Conservation (phyloP, 2,797 vertebrate genomes). For the Scyliorhinus canicula region DNA sequence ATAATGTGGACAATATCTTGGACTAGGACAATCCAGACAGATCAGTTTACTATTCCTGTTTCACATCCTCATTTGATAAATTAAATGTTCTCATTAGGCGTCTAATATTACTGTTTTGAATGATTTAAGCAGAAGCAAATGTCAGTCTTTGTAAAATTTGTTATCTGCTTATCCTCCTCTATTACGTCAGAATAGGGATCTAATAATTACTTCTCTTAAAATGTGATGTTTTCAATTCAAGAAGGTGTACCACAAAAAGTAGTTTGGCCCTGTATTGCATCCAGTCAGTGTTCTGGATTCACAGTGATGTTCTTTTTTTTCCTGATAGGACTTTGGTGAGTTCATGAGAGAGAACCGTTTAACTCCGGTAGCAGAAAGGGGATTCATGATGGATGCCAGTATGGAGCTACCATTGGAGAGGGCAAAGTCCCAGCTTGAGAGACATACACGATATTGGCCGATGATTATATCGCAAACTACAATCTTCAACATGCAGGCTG, state of each 20-base stretch:
- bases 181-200: background rate
- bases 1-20: background rate
- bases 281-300: background rate
- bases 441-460: slow-evolving; percentile 95
- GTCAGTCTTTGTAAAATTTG: background rate
- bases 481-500: slow-evolving; percentile 99
- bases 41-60: background rate
- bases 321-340: slow-evolving; percentile 92
- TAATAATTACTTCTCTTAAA: background rate
- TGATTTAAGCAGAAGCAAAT: background rate
- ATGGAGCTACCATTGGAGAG: slow-evolving; percentile 78
- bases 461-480: slow-evolving; percentile 99
- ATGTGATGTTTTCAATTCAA: background rate
- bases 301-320: background rate
- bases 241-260: too few species aligned
- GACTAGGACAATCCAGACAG: background rate
- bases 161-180: background rate
- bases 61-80: background rate
- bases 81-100: background rate
- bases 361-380: slow-evolving; percentile 80
- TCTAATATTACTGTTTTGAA: background rate
- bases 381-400: slow-evolving; percentile 65
- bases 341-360: slow-evolving; percentile 98
- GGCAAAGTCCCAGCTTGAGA: slow-evolving; percentile 89
- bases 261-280: background rate